These are phyloP conservation scores for Quadroppia sp. DNA, from an alignment of 2,888 invertebrate species.

Conservation along the genomic window DNA sequence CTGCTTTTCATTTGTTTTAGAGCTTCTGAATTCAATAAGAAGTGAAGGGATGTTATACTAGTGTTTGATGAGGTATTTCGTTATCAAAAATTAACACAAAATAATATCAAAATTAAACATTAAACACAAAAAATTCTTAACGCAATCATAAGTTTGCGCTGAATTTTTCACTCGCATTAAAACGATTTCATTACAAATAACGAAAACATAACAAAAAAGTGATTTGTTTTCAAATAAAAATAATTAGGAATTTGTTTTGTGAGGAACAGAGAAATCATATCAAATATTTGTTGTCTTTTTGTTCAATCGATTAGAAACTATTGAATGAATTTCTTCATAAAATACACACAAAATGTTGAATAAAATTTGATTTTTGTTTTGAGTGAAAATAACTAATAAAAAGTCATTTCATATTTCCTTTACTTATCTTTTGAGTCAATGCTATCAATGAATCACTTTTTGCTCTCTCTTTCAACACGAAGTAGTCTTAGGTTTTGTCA, in stretches of 20 bases:
- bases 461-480: slow-evolving; percentile 23
- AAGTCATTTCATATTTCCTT: slow-evolving; percentile 10
- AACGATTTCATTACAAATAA: slow-evolving; percentile 4
- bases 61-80: slow-evolving; percentile 18
- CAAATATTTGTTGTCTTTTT: neutral
- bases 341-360: neutral
- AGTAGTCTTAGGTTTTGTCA: slow-evolving; percentile 37
- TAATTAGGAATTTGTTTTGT: slow-evolving; percentile 13
- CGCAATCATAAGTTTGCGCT: neutral
- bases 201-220: slow-evolving; percentile 20
- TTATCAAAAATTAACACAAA: neutral
- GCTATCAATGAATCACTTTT: slow-evolving; percentile 19
- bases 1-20: neutral
- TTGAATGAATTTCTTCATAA: neutral
- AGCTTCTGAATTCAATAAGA: neutral
- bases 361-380: slow-evolving; percentile 12
- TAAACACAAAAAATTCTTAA: neutral
- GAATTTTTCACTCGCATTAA: neutral
- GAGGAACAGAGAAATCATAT: slow-evolving; percentile 15
- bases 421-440: slow-evolving; percentile 26
- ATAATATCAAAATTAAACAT: neutral
- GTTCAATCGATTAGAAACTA: neutral
- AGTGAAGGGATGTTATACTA: slow-evolving; percentile 6
- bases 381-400: neutral
- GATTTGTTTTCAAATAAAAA: neutral